Evolutionary conservation across 2,113 vertebrate species (phyloP), one percentile per base, ranked within the genome.

Genomic region (Campylorhamphus procurvoides): DNA sequence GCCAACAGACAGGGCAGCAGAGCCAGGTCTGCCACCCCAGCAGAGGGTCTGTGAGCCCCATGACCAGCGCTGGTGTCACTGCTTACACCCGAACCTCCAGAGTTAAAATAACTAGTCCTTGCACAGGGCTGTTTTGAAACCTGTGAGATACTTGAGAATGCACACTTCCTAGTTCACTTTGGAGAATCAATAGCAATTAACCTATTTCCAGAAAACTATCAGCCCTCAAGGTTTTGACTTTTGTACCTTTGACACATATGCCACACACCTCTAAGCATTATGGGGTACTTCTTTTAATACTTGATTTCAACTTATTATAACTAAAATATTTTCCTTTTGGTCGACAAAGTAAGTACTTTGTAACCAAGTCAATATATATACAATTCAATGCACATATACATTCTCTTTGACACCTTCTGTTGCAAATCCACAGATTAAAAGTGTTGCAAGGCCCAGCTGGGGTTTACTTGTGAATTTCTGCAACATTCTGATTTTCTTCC

Each of bases 401-500:
- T 58, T 62, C 68, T 42, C 33, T 59, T 92, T 82, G 81, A 91
- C 84, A 93, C 94, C 88, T 96, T 92, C 91, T 93, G 90, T 87
- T 87, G 69, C 86, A 86, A 94, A 95, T 78, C 35, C 73, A 72
- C 89, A 90, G 47, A 95, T 59, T 78, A 46, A 3, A 94, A 91
- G 42, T 60, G 84, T 68, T 89, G 87, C 73, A 82, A 78, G 89
- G 86, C 64, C 86, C 86, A 87, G 86, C 63, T 81, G 89, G 86
- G 86, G 24, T 33, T 87, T 78, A 78, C 64, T 86, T 89, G 91
- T 22, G 52, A 92, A 89, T 96, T 94, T 92, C 89, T 78, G 69
- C 60, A 82, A 66, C 67, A 89, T 55, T 73, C 46, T 33, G 6
- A 24, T 47, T 75, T 93, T 73, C 60, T 55, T 73, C 44, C 11